phyloP scores from a whole-genome alignment of 2,797 vertebrate genomes.

The Acomys russatus region DNA sequence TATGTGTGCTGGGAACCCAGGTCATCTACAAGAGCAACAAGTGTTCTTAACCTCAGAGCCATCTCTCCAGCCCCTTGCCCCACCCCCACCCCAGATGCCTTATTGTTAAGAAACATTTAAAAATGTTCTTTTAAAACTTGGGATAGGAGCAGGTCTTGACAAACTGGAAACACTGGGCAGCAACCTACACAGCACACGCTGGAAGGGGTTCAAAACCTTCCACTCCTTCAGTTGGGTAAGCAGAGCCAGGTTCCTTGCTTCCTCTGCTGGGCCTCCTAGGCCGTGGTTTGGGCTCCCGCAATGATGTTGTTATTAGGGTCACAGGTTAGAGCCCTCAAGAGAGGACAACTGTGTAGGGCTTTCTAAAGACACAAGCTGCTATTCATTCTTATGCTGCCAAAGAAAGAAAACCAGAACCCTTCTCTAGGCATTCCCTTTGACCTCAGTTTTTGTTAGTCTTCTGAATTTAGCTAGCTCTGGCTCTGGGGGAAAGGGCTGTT shows the following conservation, averaged over 20 bases:
- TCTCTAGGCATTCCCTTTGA: neutral
- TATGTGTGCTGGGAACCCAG: neutral
- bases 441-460: conserved; percentile 23
- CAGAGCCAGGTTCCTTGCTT: neutral
- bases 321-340: neutral
- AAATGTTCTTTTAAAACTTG: conserved; percentile 23
- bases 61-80: neutral
- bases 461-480: conserved; percentile 46
- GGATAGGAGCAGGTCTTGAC: conserved; percentile 27
- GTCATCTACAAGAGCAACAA: neutral
- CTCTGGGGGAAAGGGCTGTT: conserved; percentile 39
- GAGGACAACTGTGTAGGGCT: neutral
- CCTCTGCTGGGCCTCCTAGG: neutral
- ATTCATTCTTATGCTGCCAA: conserved; percentile 34
- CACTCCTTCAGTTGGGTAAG: neutral
- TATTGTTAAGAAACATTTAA: conserved; percentile 35
- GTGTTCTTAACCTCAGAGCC: neutral
- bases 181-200: neutral
- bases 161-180: conserved; percentile 12
- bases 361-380: conserved; percentile 25
- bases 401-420: conserved; percentile 3
- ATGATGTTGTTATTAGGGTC: conserved; percentile 4
- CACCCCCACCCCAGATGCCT: neutral
- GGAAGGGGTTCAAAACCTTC: neutral
- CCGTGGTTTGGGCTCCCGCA: conserved; percentile 8